Evolutionary conservation across 1,140 invertebrate species (phyloP), one percentile per base, ranked within the genome.

Genomic region (Hesperophylax magnus): DNA sequence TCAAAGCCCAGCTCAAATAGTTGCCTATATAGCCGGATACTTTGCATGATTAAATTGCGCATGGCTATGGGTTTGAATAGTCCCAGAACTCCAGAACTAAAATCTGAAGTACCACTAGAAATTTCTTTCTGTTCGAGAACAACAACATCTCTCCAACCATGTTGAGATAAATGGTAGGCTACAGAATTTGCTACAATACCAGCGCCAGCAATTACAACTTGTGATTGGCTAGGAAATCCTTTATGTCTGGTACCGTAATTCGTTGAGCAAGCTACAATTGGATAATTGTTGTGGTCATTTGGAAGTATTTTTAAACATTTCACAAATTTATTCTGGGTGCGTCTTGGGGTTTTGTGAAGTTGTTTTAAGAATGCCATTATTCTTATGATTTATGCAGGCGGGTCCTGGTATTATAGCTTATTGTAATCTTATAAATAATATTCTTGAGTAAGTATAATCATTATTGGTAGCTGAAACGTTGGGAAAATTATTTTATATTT

Each of bases 171-270:
- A 87, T 94, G 93, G 88, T 94, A 94, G 18, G 93, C 93, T 18
- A 94, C 91, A 17, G 93, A 94, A 86, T 93, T 92, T 9, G 92
- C 93, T 31, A 94, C 90, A 17, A 92, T 90, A 27, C 93, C 93
- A 72, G 92, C 92, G 61, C 93, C 93, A 85, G 92, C 93, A 82
- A 94, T 93, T 1, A 94, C 91, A 83, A 94, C 91, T 86, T 90
- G 88, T 4, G 91, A 87, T 81, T 92, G 91, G 15, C 87, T 86
- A 47, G 90, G 90, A 61, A 79, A 79, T 24, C 78, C 78, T 17
- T 34, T 72, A 53, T 79, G 78, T 24, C 60, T 79, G 69, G 54
- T 31, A 20, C 22, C 53, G 61, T 47, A 74, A n/a, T 72, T 67
- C 22, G 15, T 17, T 14, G 54, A 47, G 34, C 60, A 77, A 56